Percentiles rank a stretch among this genome's conserved stretches.
These are phyloP conservation scores for Anastrepha ludens DNA, from an alignment of 1,140 invertebrate species.

Conservation along the genomic window DNA sequence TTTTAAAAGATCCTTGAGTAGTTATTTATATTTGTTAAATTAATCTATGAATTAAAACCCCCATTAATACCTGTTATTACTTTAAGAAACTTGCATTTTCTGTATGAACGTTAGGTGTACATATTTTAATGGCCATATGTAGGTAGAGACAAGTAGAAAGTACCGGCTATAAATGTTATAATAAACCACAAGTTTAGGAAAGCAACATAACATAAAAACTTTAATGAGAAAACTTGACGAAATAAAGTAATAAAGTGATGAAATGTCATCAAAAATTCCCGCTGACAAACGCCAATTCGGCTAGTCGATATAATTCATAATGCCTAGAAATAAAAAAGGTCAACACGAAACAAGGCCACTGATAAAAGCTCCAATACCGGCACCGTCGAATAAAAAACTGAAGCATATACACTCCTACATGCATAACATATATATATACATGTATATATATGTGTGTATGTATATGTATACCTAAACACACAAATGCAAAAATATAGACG, in stretches of 20 bases:
- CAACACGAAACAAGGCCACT: constrained; percentile 13
- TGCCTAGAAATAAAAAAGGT: background rate
- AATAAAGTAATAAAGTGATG: background rate
- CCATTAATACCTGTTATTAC: too few species aligned
- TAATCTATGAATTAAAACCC: too few species aligned
- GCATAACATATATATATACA: constrained; percentile 18
- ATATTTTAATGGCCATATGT: too few species aligned
- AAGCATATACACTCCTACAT: background rate
- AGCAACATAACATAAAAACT: background rate
- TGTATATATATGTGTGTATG: background rate
- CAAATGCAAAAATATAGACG: too few species aligned
- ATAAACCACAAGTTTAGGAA: too few species aligned
- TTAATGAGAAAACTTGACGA: background rate
- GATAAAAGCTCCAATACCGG: background rate
- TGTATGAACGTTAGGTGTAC: too few species aligned
- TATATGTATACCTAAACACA: background rate
- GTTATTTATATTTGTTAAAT: too few species aligned
- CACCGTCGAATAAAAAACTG: background rate
- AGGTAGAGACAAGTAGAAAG: too few species aligned
- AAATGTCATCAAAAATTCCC: background rate
- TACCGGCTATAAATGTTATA: too few species aligned
- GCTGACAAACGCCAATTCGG: background rate
- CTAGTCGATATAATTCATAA: background rate
- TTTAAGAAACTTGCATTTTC: too few species aligned
- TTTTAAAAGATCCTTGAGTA: too few species aligned